A percentile compares a stretch with the other conserved stretches of the same genome.
Evolutionary conservation across 2,113 vertebrate species (phyloP).

Genomic region (Sylvia atricapilla): DNA sequence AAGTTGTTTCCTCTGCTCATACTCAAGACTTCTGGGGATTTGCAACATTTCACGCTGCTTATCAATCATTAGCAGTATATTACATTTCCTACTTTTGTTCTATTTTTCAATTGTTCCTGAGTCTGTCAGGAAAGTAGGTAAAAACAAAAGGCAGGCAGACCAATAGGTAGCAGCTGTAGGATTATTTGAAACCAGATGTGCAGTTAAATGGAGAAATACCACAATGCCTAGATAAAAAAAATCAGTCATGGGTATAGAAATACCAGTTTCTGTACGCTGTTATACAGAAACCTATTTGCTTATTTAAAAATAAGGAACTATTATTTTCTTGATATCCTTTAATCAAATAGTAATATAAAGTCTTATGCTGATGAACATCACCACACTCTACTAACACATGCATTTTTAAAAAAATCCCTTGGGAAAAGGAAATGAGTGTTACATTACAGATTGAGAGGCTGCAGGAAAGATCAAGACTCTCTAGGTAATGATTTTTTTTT

Average conservation of each 20-base stretch:
- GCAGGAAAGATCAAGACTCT: background rate
- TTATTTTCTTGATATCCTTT: background rate
- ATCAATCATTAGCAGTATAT: background rate
- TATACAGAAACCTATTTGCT: background rate
- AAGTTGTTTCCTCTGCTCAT: background rate
- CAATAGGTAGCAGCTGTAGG: conserved; percentile 41
- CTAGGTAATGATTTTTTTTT: background rate
- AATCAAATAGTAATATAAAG: background rate
- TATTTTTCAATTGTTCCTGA: background rate
- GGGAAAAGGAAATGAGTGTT: background rate
- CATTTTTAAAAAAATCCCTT: background rate
- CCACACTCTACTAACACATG: background rate
- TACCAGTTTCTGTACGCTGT: background rate
- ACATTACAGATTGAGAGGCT: background rate
- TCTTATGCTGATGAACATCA: background rate
- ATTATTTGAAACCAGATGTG: conserved; percentile 48
- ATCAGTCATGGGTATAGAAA: background rate
- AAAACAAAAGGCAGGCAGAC: background rate
- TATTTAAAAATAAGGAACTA: background rate
- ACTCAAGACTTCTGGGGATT: background rate
- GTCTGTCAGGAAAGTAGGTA: background rate
- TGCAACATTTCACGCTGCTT: background rate
- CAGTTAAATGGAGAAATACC: conserved; percentile 3
- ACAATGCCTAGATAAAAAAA: background rate
- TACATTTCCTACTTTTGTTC: background rate